Base-by-base conservation (phyloP, 2,113 vertebrate genomes). In the Triplophysa dalaica region DNA sequence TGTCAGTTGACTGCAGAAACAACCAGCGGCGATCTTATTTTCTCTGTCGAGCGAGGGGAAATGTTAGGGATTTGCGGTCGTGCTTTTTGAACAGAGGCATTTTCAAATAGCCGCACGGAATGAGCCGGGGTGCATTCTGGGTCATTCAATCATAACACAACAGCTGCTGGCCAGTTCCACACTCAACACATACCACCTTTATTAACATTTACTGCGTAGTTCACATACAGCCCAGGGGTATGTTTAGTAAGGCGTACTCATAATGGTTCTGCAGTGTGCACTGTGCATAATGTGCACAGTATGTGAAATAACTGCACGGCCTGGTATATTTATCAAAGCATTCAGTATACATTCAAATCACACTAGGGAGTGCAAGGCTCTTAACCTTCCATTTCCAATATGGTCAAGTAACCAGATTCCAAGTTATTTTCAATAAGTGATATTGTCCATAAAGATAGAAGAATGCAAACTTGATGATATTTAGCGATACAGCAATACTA, bases 1-100 rank as follows among this genome's bases (percentile, higher is more conserved):
- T 72, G 58, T 73, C 70, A 73, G 58, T 26, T 58, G 29, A 22
- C 29, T 22, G 29, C 70, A 38, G 33, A 72, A 73, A 24, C 52
- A 58, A 58, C 70, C 70, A 60, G 70, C 52, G 21, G 70, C 52
- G 58, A 73, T 73, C 70, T 73, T n/a, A 70, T 73, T 60, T 73
- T 58, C 70, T 73, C 29, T 73, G 19, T 73, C 3, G 70, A 73
- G 52, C 38, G 54, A 43, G 54, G 54, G 29, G 29, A 60, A 73
- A 73, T 60, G 54, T 73, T 60, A 73, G 0, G 33, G 70, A 54
- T 73, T 73, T 73, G 70, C 41, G 26, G 12, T 60, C 8, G 13
- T 73, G 70, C 4, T 60, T 43, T 73, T 41, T 60, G 29, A 60
- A 60, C 26, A 16, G 70, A 70, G 7, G 52, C 58, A 38, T 73